These are phyloP conservation scores for Thera obeliscata DNA, from an alignment of 2,888 invertebrate genomes.

Conservation along the genomic window DNA sequence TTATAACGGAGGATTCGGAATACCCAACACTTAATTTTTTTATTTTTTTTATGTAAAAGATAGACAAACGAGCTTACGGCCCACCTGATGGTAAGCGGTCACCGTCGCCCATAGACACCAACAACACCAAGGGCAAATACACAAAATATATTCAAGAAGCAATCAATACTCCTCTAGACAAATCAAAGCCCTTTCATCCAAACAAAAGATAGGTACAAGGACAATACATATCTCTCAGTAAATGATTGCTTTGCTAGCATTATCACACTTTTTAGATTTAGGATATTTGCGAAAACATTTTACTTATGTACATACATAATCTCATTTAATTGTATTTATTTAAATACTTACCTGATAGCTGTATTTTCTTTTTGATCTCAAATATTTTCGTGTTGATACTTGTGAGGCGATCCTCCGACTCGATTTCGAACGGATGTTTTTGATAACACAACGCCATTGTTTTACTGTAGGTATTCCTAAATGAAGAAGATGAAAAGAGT, in stretches of 20 bases:
- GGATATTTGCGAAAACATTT: no score
- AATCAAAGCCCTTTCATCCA: neutral
- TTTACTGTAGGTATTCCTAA: slow-evolving; percentile 17
- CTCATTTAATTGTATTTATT: no score
- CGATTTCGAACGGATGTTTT: slow-evolving; percentile 80
- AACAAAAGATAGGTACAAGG: neutral
- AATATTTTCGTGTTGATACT: slow-evolving; percentile 90
- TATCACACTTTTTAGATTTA: no score
- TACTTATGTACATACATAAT: no score
- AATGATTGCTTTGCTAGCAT: no score
- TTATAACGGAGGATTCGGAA: neutral
- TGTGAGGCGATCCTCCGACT: slow-evolving; percentile 82
- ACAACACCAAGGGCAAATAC: no score
- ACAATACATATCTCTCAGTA: no score
- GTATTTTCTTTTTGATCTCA: slow-evolving; percentile 94
- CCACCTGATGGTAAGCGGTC: no score
- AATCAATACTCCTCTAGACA: neutral
- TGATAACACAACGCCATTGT: slow-evolving; percentile 72
- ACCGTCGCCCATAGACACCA: no score
- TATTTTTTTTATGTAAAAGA: no score
- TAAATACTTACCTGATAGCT: slow-evolving; percentile 87
- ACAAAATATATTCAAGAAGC: neutral
- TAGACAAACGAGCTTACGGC: no score
- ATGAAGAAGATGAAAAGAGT: neutral
- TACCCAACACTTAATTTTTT: neutral